These are phyloP conservation scores for Gavia stellata DNA, from an alignment of 2,113 vertebrate species.

Conservation along the genomic window DNA sequence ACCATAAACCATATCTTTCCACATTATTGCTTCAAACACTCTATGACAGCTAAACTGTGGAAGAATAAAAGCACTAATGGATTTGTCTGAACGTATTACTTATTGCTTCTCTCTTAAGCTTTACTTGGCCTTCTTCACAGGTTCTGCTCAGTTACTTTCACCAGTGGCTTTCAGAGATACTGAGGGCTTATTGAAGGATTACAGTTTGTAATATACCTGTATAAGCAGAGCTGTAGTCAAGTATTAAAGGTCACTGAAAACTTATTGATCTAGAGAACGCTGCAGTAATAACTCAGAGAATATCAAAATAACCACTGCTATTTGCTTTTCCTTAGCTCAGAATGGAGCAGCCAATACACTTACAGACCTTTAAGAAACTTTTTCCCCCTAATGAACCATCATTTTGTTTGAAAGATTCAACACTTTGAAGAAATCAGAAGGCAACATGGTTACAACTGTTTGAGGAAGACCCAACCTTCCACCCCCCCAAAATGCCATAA, in stretches of 20 bases:
- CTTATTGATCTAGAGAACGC: conserved; percentile 6
- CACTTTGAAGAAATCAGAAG: background rate
- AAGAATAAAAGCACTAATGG: conserved; percentile 53
- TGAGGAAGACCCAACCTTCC: background rate
- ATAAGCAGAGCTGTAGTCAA: background rate
- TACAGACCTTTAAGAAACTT: background rate
- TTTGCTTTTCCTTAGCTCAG: background rate
- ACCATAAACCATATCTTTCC: background rate
- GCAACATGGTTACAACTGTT: background rate
- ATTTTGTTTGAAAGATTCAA: background rate
- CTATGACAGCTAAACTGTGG: background rate
- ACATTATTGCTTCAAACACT: conserved; percentile 5
- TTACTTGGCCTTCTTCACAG: background rate
- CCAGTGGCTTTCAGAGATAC: background rate
- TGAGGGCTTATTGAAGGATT: background rate
- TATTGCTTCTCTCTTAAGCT: conserved; percentile 7
- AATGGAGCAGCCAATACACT: background rate
- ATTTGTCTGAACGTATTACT: conserved; percentile 45
- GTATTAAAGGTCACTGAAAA: background rate
- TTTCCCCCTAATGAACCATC: background rate
- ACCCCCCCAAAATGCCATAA: background rate
- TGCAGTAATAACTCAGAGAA: background rate
- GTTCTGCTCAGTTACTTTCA: background rate
- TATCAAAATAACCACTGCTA: background rate
- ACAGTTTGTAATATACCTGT: background rate